These are phyloP conservation scores for Romanomermis culicivorax DNA, from an alignment of 2,888 invertebrate genomes.

Conservation along the genomic window DNA sequence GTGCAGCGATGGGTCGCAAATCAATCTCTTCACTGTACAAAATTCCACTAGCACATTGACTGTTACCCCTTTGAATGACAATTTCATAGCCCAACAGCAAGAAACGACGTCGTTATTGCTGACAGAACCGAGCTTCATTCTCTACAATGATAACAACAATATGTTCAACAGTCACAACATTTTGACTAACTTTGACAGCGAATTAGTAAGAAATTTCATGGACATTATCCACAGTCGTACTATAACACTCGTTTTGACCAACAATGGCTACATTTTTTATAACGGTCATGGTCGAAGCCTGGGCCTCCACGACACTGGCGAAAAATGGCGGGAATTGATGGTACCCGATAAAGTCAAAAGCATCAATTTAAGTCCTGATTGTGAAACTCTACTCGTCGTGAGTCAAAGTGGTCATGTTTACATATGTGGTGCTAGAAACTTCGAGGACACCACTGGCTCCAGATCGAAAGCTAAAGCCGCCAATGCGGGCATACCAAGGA, in stretches of 20 bases:
- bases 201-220: constrained; percentile 32
- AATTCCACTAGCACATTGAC: constrained; percentile 17
- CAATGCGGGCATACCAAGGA: neutral
- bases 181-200: constrained; percentile 31
- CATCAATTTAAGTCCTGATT: constrained; percentile 3
- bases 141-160: constrained; percentile 6
- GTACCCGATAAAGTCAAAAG: neutral
- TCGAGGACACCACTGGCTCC: neutral
- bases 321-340: constrained; percentile 1
- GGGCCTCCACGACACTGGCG: constrained; percentile 67
- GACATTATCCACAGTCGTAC: constrained; percentile 79
- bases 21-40: constrained; percentile 20
- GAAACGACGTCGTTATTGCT: constrained; percentile 15
- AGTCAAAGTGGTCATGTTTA: neutral
- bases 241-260: constrained; percentile 69
- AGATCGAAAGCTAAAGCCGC: neutral
- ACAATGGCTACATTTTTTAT: constrained; percentile 73
- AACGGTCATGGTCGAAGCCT: constrained; percentile 66
- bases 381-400: neutral
- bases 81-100: constrained; percentile 17
- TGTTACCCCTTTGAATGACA: constrained; percentile 20
- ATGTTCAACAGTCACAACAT: neutral
- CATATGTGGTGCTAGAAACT: neutral
- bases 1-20: constrained; percentile 20
- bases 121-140: constrained; percentile 11